Conservation (phyloP, 2,888 invertebrate species). For the Lasioglossum villosulum region DNA sequence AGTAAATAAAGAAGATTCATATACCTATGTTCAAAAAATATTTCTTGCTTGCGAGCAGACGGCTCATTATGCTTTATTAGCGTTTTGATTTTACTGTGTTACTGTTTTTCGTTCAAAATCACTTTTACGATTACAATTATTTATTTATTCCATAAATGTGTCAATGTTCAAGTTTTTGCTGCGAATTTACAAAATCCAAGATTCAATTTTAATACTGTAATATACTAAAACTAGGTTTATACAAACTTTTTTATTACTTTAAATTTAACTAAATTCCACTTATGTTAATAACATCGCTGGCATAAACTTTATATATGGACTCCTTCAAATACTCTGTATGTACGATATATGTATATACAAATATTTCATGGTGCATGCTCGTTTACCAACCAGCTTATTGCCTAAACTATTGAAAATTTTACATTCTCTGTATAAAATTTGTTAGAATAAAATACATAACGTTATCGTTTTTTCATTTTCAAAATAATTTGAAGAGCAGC, state of each 20-base stretch:
- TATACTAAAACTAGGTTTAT: background rate
- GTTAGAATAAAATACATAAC: background rate
- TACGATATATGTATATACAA: background rate
- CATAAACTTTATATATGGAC: background rate
- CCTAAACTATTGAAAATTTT: background rate
- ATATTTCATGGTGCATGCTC: conserved; percentile 1
- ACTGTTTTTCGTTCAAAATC: background rate
- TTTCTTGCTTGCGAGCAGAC: background rate
- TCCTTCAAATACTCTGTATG: background rate
- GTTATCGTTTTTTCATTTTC: background rate
- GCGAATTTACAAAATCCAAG: background rate
- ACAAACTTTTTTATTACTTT: background rate
- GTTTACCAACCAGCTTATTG: background rate
- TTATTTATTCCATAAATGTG: background rate
- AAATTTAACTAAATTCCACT: background rate
- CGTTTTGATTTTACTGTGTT: background rate
- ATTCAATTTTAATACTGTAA: background rate
- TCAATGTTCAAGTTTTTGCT: background rate
- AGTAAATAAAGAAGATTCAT: conserved; percentile 1
- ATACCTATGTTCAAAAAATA: conserved; percentile 8
- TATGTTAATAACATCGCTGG: background rate
- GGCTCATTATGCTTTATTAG: background rate
- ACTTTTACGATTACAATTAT: background rate
- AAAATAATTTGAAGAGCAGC: background rate
- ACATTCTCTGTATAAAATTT: background rate